A percentile compares a stretch with the other conserved stretches of the same genome.
Conservation (phyloP, 2,113 vertebrate species). For the Malurus melanocephalus region DNA sequence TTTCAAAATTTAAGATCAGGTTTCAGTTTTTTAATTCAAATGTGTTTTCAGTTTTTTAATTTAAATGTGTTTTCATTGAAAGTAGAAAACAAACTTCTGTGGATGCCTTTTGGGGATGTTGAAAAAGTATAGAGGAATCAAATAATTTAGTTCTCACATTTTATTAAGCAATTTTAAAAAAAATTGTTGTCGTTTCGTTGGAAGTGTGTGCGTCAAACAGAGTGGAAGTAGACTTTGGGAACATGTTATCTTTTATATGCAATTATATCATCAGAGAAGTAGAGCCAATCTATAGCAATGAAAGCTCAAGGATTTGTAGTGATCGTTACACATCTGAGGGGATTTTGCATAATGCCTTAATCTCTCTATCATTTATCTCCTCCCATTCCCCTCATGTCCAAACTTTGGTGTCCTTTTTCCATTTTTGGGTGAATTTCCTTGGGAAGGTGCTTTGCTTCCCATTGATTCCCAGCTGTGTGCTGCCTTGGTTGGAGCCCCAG, state of each 20-base stretch:
- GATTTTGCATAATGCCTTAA: background rate
- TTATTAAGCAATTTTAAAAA: background rate
- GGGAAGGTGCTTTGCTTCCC: background rate
- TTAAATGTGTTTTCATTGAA: background rate
- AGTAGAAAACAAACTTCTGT: background rate
- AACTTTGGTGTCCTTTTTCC: background rate
- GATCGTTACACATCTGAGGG: background rate
- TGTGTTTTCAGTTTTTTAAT: background rate
- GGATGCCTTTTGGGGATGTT: background rate
- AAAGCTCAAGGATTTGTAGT: background rate
- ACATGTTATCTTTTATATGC: background rate
- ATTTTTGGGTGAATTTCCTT: background rate
- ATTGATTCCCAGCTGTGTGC: accelerated
- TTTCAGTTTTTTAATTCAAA: background rate
- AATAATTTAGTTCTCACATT: background rate
- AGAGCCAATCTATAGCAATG: background rate
- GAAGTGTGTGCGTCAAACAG: background rate
- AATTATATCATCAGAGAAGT: background rate
- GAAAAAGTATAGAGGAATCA: background rate
- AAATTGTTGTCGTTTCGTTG: background rate
- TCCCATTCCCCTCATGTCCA: background rate
- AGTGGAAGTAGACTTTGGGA: background rate
- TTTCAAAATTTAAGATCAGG: background rate
- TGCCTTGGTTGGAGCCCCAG: background rate
- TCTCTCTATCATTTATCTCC: background rate